Percentiles rank a stretch among this genome's conserved stretches.
Evolutionary conservation across 2,797 vertebrate species (phyloP).

Genomic region (Gobionotothen gibberifrons): DNA sequence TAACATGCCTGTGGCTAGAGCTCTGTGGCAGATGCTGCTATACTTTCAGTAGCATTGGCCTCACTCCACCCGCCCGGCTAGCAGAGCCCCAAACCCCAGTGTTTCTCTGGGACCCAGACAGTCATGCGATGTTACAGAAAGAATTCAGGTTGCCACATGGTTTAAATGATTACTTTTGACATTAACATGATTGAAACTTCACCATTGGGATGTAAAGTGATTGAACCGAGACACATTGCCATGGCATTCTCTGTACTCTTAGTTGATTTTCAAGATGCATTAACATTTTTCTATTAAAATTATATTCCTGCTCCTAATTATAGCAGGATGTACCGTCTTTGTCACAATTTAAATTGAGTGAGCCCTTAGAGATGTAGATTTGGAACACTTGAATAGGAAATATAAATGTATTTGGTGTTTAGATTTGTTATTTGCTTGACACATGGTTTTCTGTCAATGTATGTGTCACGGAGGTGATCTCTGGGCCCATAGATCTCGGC

Average conservation of each 20-base stretch:
- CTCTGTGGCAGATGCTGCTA: slow-evolving; percentile 55
- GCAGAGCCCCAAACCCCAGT: slow-evolving; percentile 38
- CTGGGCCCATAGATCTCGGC: too few species aligned
- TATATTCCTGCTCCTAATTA: not conserved
- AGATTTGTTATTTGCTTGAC: not conserved
- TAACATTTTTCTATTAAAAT: not conserved
- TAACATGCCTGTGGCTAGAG: slow-evolving; percentile 67
- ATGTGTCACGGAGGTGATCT: too few species aligned
- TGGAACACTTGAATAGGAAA: not conserved
- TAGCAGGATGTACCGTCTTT: slow-evolving; percentile 2
- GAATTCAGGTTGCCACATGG: slow-evolving; percentile 10
- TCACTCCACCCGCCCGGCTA: slow-evolving; percentile 47
- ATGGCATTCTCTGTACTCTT: not conserved
- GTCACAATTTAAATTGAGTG: slow-evolving; percentile 13
- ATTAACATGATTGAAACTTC: slow-evolving; percentile 13
- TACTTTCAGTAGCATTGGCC: slow-evolving; percentile 47
- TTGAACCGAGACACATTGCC: not conserved
- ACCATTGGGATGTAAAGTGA: slow-evolving; percentile 33
- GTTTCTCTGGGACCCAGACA: slow-evolving; percentile 24
- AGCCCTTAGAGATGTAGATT: slow-evolving; percentile 6
- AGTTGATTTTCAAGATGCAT: not conserved
- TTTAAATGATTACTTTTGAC: slow-evolving; percentile 27
- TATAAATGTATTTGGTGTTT: slow-evolving; percentile 7
- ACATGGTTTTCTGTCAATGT: slow-evolving; percentile 8
- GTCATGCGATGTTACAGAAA: slow-evolving; percentile 27